Conservation (phyloP, 1,140 invertebrate genomes). For the Aricia agestis region DNA sequence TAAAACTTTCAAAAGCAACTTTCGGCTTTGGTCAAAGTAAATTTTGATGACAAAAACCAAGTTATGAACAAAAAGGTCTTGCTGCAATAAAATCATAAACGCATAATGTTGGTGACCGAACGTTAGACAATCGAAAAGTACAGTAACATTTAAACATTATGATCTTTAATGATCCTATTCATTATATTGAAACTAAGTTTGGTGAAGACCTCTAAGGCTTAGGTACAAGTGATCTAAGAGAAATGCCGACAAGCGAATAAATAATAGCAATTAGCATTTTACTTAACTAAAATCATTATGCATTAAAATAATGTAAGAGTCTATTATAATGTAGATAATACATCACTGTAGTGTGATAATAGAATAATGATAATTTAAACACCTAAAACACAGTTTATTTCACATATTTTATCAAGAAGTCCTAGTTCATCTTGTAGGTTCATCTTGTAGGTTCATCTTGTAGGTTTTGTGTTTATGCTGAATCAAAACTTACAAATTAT, state of each 20-base stretch:
- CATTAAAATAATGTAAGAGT: too few relatives aligned
- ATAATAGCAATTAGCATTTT: too few relatives aligned
- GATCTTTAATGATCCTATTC: slow-evolving; percentile 17
- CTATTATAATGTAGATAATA: too few relatives aligned
- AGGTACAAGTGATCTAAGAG: neutral
- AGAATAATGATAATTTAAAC: too few relatives aligned
- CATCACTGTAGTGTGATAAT: too few relatives aligned
- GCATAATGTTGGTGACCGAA: neutral
- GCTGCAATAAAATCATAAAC: slow-evolving; percentile 7
- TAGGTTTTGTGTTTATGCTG: too few relatives aligned
- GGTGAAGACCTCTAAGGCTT: neutral
- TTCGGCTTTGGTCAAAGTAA: slow-evolving; percentile 11
- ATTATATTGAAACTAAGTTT: slow-evolving; percentile 2
- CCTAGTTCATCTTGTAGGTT: too few relatives aligned
- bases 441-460: too few relatives aligned
- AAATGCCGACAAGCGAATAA: slow-evolving; percentile 16
- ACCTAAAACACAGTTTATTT: too few relatives aligned
- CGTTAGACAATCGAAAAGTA: neutral
- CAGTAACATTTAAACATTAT: slow-evolving; percentile 1
- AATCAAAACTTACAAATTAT: too few relatives aligned
- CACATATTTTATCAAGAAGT: too few relatives aligned
- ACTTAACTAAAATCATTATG: too few relatives aligned
- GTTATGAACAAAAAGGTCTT: neutral
- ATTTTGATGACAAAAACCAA: slow-evolving; percentile 8
- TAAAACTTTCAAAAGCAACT: slow-evolving; percentile 1